phyloP scores from a whole-genome alignment of 1,140 invertebrate species.

The Drosophila parvula region DNA sequence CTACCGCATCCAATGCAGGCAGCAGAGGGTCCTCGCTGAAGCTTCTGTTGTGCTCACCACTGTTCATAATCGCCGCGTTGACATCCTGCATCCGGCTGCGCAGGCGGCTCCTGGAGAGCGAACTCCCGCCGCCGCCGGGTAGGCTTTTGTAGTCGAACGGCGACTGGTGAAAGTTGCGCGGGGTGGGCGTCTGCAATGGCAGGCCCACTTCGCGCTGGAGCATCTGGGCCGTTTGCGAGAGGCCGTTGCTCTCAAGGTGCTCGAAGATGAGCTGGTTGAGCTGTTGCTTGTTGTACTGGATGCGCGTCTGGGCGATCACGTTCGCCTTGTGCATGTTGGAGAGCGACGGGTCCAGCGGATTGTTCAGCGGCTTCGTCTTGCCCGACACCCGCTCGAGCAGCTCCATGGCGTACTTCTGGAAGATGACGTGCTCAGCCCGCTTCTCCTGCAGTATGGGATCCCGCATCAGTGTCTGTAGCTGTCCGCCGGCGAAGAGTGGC shows the following conservation, averaged over 20 bases:
- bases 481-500: conserved; percentile 96
- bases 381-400: conserved; percentile 96
- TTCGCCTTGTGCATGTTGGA: conserved; percentile 95
- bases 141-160: conserved; percentile 85
- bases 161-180: conserved; percentile 83
- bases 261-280: conserved; percentile 96
- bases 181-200: conserved; percentile 75
- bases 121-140: conserved; percentile 50
- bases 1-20: not conserved
- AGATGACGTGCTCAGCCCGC: conserved; percentile 96
- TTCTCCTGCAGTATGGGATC: conserved; percentile 98
- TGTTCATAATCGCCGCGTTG: conserved; percentile 71
- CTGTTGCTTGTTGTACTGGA: conserved; percentile 96
- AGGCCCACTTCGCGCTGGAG: conserved; percentile 92
- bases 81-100: conserved; percentile 79
- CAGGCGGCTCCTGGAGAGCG: conserved; percentile 66
- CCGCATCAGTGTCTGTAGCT: conserved; percentile 96
- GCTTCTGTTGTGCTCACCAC: conserved; percentile 37
- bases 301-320: conserved; percentile 97
- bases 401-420: conserved; percentile 97
- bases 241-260: conserved; percentile 92
- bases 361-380: conserved; percentile 92
- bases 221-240: conserved; percentile 88
- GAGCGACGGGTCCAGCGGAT: conserved; percentile 92
- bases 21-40: conserved; percentile 40